phyloP scores from a whole-genome alignment of 2,888 invertebrate genomes.

The Mesoligia furuncula region DNA sequence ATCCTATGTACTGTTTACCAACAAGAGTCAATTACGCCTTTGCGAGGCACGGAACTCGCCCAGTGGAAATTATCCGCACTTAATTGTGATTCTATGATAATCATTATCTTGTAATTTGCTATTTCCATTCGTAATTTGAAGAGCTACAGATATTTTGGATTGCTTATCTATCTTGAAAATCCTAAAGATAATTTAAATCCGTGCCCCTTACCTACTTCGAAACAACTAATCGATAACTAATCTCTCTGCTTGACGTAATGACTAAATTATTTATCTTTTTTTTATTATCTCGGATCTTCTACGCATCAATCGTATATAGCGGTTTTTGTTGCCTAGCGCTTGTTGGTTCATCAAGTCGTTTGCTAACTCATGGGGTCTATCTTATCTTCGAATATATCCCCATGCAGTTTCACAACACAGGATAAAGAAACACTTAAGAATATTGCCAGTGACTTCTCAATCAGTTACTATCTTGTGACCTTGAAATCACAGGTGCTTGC shows the following conservation, averaged over 20 bases:
- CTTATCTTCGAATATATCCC: no score
- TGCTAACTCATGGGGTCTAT: not conserved
- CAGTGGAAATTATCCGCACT: not conserved
- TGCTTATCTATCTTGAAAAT: constrained; percentile 10
- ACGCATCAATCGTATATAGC: no score
- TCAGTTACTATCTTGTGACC: not conserved
- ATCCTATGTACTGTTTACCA: not conserved
- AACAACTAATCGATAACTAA: not conserved
- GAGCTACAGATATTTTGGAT: not conserved
- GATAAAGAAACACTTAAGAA: no score
- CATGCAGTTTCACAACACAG: no score
- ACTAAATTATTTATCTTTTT: no score
- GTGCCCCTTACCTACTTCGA: not conserved
- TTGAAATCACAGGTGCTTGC: not conserved
- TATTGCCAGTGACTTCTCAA: not conserved
- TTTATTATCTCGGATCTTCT: no score
- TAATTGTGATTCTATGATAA: not conserved
- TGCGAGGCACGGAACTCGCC: no score
- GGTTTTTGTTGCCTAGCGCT: not conserved
- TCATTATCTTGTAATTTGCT: not conserved
- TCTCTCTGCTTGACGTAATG: not conserved
- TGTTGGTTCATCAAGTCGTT: not conserved
- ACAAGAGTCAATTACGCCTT: not conserved
- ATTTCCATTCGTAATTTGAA: not conserved
- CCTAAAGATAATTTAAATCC: not conserved